Percentiles rank a stretch among this genome's conserved stretches.
phyloP scores from a whole-genome alignment of 2,113 vertebrate genomes.

The Phyllostomus hastatus region DNA sequence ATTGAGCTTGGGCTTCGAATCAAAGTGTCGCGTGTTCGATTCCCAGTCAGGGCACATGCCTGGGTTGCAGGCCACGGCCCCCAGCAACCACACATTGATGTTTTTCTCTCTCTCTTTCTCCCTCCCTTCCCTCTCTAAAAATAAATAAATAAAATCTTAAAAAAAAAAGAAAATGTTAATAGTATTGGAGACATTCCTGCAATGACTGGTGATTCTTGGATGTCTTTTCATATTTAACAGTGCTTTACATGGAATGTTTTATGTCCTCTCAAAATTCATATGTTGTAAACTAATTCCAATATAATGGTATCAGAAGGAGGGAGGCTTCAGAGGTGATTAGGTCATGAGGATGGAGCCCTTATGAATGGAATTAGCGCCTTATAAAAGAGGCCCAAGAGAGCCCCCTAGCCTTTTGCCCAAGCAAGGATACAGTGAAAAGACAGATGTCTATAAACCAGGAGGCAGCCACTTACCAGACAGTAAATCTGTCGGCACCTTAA shows the following conservation, averaged over 20 bases:
- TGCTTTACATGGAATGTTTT: neutral
- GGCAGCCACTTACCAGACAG: neutral
- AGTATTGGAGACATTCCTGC: neutral
- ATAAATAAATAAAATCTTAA: no score
- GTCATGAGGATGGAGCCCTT: neutral
- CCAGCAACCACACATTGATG: no score
- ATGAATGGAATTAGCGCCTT: neutral
- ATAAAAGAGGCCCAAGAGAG: neutral
- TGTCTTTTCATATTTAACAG: neutral
- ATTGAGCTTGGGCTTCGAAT: no score
- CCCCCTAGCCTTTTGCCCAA: neutral
- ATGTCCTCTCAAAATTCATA: neutral
- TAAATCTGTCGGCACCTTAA: neutral
- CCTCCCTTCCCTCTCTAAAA: no score
- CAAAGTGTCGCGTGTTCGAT: no score
- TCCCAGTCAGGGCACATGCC: no score
- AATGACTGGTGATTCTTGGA: neutral
- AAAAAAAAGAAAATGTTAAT: neutral
- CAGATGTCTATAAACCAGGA: neutral
- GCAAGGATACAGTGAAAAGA: neutral
- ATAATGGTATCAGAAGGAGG: neutral
- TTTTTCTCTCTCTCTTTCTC: no score
- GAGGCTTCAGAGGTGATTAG: neutral
- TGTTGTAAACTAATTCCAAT: neutral
- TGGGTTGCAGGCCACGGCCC: no score